Percentiles rank a stretch among this genome's conserved stretches.
phyloP scores from a whole-genome alignment of 2,888 invertebrate genomes.

The Volucella inflata region DNA sequence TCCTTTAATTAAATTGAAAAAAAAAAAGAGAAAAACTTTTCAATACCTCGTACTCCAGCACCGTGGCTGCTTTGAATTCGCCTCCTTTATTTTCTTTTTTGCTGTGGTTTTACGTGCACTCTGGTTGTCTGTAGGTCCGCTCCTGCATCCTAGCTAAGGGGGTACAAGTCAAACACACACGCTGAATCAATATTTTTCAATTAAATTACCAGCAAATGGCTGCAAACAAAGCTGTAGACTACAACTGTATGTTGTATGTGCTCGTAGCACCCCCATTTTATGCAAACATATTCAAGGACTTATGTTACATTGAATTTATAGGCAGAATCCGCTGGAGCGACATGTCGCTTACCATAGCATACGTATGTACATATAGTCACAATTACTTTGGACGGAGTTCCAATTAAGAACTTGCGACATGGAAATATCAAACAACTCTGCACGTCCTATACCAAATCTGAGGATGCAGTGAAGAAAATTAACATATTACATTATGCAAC shows the following conservation, averaged over 20 bases:
- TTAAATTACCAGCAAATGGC: slow-evolving; percentile 68
- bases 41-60: slow-evolving; percentile 37
- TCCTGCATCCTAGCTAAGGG: slow-evolving; percentile 33
- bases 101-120: slow-evolving; percentile 8
- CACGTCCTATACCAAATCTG: no score
- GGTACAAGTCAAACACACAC: slow-evolving; percentile 48
- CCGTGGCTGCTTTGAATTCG: neutral
- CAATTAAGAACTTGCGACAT: no score
- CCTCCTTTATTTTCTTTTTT: neutral
- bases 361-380: no score
- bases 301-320: no score
- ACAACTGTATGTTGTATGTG: slow-evolving; percentile 1
- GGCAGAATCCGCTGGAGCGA: no score
- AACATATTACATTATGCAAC: no score
- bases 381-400: no score
- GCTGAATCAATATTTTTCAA: slow-evolving; percentile 73
- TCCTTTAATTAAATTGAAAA: slow-evolving; percentile 72
- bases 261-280: neutral
- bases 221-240: slow-evolving; percentile 7
- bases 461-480: no score
- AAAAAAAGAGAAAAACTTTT: slow-evolving; percentile 32
- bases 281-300: neutral
- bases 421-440: no score
- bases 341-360: no score
- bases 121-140: slow-evolving; percentile 29